phyloP scores from a whole-genome alignment of 1,140 invertebrate species.

The Chironomus tepperi region DNA sequence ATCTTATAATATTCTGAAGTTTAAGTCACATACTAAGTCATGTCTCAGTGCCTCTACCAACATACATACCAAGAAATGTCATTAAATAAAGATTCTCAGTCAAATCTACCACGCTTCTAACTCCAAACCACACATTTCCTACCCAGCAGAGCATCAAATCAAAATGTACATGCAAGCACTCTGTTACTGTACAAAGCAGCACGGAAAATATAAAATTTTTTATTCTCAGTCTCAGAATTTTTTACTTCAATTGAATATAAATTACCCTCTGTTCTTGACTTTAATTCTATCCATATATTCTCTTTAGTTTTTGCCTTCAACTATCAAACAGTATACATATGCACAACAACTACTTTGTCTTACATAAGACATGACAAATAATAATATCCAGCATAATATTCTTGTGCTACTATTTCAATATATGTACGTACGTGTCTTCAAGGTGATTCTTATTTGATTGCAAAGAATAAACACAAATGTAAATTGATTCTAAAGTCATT shows the following conservation, averaged over 20 bases:
- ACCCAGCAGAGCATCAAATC: no score
- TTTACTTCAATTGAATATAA: slow-evolving; percentile 14
- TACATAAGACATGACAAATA: slow-evolving; percentile 2
- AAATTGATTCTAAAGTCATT: no score
- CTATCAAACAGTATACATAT: background rate
- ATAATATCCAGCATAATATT: background rate
- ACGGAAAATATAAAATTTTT: background rate
- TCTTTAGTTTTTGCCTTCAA: background rate
- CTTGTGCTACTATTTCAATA: no score
- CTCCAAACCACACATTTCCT: background rate
- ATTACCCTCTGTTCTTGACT: slow-evolving; percentile 7
- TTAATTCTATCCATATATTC: slow-evolving; percentile 14
- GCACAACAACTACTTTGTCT: background rate
- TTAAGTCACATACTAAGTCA: no score
- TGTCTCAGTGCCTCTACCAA: no score
- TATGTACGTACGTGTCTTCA: background rate
- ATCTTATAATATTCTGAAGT: no score
- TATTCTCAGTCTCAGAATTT: background rate
- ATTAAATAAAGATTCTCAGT: background rate
- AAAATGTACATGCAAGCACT: no score
- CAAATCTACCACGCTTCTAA: background rate
- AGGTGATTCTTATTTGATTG: slow-evolving; percentile 13
- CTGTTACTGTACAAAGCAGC: no score
- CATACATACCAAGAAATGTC: no score
- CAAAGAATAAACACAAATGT: background rate